Percentiles rank a stretch among this genome's conserved stretches.
These are phyloP conservation scores for Dromococcyx pavoninus DNA, from an alignment of 2,797 vertebrate species.

Conservation along the genomic window DNA sequence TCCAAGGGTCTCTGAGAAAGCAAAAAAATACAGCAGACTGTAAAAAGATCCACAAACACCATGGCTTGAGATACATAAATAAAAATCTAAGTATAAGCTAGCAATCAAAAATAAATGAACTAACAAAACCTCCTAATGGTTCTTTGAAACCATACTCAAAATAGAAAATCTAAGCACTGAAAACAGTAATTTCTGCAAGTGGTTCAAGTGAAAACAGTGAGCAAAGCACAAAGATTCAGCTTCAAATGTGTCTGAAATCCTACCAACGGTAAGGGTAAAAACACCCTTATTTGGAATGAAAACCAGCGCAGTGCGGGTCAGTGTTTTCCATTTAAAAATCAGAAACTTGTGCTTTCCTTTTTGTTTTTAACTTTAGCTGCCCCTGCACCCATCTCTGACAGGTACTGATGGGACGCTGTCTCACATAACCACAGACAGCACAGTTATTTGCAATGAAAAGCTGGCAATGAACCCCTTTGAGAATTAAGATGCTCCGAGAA, in stretches of 20 bases:
- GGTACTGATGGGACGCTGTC: neutral
- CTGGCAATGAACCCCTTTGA: too few species aligned
- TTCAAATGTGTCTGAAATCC: neutral
- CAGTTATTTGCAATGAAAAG: neutral
- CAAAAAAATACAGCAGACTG: accelerated
- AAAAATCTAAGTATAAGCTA: neutral
- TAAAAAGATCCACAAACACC: neutral
- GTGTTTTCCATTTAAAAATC: neutral
- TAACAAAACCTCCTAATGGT: neutral
- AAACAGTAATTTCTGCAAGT: neutral
- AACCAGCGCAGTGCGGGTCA: accelerated
- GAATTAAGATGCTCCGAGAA: neutral
- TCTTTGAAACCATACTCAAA: neutral
- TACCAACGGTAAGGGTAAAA: neutral
- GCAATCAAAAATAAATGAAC: neutral
- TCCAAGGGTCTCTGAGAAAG: neutral
- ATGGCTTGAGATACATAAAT: neutral
- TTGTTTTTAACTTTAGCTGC: neutral
- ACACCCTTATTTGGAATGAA: neutral
- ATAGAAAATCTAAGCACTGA: neutral
- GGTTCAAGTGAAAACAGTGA: neutral
- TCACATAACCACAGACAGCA: accelerated
- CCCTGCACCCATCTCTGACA: accelerated
- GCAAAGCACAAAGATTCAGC: neutral
- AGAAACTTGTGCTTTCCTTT: neutral